These are phyloP conservation scores for Physocephala rufipes DNA, from an alignment of 2,888 invertebrate species.

Conservation along the genomic window DNA sequence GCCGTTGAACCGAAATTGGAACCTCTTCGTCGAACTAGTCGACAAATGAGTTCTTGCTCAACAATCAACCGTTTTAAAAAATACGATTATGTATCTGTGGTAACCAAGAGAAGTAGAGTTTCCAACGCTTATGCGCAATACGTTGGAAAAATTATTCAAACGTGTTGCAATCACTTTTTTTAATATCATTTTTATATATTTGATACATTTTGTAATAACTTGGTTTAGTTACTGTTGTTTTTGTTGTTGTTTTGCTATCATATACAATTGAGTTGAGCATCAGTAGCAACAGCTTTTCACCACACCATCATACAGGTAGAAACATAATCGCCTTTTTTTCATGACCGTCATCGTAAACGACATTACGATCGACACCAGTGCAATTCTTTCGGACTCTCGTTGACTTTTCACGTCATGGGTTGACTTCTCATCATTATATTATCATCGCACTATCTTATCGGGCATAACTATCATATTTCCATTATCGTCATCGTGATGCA, in stretches of 20 bases:
- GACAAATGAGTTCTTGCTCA: background rate
- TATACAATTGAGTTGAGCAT: background rate
- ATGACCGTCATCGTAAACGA: no score
- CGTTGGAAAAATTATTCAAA: conserved; percentile 44
- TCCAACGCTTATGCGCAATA: background rate
- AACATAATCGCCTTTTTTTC: no score
- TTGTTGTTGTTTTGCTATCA: conserved; percentile 21
- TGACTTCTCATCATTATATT: no score
- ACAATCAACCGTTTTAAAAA: no score
- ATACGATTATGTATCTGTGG: background rate
- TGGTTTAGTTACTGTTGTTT: conserved; percentile 9
- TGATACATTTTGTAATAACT: conserved; percentile 4
- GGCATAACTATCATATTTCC: no score
- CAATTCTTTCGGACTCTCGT: no score
- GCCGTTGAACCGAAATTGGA: conserved; percentile 26
- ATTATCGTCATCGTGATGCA: no score
- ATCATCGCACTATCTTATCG: no score
- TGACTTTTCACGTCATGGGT: no score
- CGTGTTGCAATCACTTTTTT: conserved; percentile 48
- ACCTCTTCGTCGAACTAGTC: background rate
- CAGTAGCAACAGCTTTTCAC: no score
- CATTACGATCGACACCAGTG: no score
- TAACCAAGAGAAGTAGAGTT: background rate
- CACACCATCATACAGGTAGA: no score
- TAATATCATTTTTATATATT: background rate